phyloP scores from a whole-genome alignment of 2,888 invertebrate species.

The Prenolepis imparis region DNA sequence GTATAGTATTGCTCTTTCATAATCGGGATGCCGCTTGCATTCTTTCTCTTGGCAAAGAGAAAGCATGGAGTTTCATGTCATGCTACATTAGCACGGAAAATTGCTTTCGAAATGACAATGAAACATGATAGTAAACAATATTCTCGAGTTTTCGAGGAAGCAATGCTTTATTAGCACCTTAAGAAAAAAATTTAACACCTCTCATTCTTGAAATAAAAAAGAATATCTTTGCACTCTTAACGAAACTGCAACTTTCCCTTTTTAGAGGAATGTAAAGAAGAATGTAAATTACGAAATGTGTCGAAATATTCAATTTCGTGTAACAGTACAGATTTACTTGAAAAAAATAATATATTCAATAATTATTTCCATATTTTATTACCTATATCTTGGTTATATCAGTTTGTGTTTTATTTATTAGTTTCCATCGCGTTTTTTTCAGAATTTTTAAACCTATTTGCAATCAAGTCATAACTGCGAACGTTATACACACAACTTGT shows the following conservation, averaged over 20 bases:
- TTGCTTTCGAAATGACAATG: constrained; percentile 29
- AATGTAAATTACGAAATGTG: not conserved
- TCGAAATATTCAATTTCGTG: not conserved
- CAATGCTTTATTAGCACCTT: not conserved
- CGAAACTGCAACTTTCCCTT: not conserved
- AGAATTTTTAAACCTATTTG: not conserved
- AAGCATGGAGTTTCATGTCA: constrained; percentile 3
- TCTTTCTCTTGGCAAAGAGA: constrained; percentile 32
- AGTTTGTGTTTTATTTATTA: not conserved
- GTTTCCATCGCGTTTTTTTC: not conserved
- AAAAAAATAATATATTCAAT: not conserved
- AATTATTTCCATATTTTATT: not conserved
- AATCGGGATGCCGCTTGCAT: constrained; percentile 23
- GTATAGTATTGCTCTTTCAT: constrained; percentile 21
- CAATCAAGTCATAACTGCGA: not conserved
- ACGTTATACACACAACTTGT: not conserved
- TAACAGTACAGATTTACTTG: not conserved
- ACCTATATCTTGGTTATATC: not conserved
- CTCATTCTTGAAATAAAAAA: not conserved
- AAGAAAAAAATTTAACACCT: not conserved
- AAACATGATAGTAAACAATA: constrained; percentile 1
- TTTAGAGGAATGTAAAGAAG: not conserved
- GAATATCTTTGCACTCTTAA: constrained; percentile 13
- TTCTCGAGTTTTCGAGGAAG: not conserved
- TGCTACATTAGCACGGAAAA: constrained; percentile 27